A percentile compares a stretch with the other conserved stretches of the same genome.
Evolutionary conservation across 1,140 invertebrate genomes (phyloP).

Genomic region (Neotoxoptera formosana): DNA sequence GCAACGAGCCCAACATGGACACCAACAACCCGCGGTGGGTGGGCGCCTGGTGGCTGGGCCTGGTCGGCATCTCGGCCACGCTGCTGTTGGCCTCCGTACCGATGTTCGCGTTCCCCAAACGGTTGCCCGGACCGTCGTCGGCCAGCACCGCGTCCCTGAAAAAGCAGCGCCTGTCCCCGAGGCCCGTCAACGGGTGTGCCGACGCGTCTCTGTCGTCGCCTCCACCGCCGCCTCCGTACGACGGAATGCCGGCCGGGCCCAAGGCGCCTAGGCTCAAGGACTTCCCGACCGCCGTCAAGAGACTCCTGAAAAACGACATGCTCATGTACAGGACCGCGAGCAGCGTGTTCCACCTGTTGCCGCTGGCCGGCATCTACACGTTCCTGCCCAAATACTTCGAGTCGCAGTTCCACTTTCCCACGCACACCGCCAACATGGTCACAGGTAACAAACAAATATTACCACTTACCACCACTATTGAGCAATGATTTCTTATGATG

Average conservation of each 20-base stretch:
- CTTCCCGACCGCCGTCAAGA: constrained; percentile 86
- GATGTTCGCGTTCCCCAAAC: constrained; percentile 89
- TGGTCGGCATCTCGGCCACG: constrained; percentile 80
- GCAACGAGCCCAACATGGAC: constrained; percentile 64
- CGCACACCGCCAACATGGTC: constrained; percentile 88
- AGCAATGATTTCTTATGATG: neutral
- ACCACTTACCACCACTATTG: too few species aligned
- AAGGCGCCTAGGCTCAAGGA: constrained; percentile 71
- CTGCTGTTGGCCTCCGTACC: constrained; percentile 80
- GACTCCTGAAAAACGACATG: constrained; percentile 87
- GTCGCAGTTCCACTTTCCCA: constrained; percentile 86
- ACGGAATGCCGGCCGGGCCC: constrained; percentile 61
- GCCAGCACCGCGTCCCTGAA: neutral
- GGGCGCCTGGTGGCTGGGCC: constrained; percentile 89
- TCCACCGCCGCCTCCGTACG: neutral
- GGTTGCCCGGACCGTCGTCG: constrained; percentile 62
- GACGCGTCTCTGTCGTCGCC: neutral
- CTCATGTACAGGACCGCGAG: constrained; percentile 88
- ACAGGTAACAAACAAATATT: constrained; percentile 73
- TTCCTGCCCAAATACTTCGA: constrained; percentile 94
- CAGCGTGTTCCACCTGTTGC: constrained; percentile 87
- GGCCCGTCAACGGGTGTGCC: neutral
- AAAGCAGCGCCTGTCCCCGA: neutral
- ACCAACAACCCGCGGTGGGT: constrained; percentile 89
- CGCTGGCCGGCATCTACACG: constrained; percentile 89